Base-by-base conservation (phyloP, 2,797 vertebrate species). In the Acomys russatus region DNA sequence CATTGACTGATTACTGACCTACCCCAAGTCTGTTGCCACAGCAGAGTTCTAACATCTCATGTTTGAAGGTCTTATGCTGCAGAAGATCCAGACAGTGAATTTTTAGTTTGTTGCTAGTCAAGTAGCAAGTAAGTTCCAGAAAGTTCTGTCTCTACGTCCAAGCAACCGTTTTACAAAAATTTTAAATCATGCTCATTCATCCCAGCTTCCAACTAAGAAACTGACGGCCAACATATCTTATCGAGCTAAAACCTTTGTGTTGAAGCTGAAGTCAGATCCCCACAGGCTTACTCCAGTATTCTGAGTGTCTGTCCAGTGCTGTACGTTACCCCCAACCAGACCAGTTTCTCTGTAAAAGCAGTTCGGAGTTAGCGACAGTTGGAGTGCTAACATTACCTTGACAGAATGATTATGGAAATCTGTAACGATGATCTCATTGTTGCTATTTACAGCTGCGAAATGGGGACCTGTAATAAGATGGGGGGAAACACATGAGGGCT, bases 381-480 rank as follows among this genome's bases (percentile, higher is more conserved):
- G 20, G 49, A 71, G 49, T 93, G 89, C 30, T 97, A 88, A 94
- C 79, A 92, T 92, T 98, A 99, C 99, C 99, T 99, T 99, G 92
- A 99, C 99, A 94, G 99, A 99, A 98, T 99, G 99, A 98, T 99
- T 99, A 98, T 99, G 99, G 98, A 99, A 99, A 98, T 99, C 99
- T 14, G 99, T 99, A 93, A 99, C 98, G 84, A 99, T 99, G 96
- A 99, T 99, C 98, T 99, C 99, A 98, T 99, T 99, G 98, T 99
- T 99, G 98, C 99, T 99, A 98, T 99, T 99, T 92, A 99, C 99
- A 93, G 99, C 99, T 97, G 99, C 99, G 98, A 99, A 99, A 98
- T 99, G 99, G 94, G 99, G 99, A 84, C 99, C 99, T 99, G 97
- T 5, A 98, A 96, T 85, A 80, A 96, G 86, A 98, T 87, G 74